Evolutionary conservation across 37 sponge, comb jelly and placozoan species (phyloP).

Genomic region (Chondrilla cf. caribensis): DNA sequence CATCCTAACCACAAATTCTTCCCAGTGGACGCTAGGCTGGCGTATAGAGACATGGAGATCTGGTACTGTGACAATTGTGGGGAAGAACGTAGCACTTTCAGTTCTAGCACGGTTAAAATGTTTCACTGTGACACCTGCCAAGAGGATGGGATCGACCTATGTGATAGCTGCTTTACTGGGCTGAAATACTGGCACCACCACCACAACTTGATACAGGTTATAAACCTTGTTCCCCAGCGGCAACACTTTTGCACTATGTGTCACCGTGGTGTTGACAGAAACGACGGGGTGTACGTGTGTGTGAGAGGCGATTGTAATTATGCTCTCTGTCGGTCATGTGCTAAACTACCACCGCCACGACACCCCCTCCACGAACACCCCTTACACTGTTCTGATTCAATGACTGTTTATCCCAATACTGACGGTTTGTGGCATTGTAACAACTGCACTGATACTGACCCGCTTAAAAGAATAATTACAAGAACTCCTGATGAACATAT

Average conservation of each 20-base stretch:
- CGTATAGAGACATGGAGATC: slow-evolving; percentile 10
- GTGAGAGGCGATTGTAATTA: slow-evolving; percentile 14
- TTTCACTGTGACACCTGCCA: slow-evolving; percentile 32
- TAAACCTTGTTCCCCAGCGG: neutral
- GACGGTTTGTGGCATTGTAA: slow-evolving; percentile 65
- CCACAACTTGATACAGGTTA: slow-evolving; percentile 27
- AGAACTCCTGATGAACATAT: slow-evolving; percentile 33
- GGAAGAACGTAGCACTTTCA: neutral
- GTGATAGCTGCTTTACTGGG: slow-evolving; percentile 45
- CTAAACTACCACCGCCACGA: neutral
- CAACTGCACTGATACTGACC: slow-evolving; percentile 36
- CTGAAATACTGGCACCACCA: slow-evolving; percentile 58
- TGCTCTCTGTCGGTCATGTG: slow-evolving; percentile 36
- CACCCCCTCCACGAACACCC: slow-evolving; percentile 65
- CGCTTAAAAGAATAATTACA: neutral
- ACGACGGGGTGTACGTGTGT: slow-evolving; percentile 20
- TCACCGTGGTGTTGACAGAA: neutral
- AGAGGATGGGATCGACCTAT: slow-evolving; percentile 42
- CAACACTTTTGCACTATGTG: slow-evolving; percentile 32
- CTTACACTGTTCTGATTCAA: slow-evolving; percentile 32
- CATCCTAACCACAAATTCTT: slow-evolving; percentile 46
- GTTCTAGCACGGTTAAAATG: neutral
- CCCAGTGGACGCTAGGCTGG: slow-evolving; percentile 58
- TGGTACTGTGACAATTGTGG: slow-evolving; percentile 67
- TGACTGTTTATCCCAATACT: slow-evolving; percentile 37